These are phyloP conservation scores for Sapayoa aenigma DNA, from an alignment of 2,113 vertebrate species.

Conservation along the genomic window DNA sequence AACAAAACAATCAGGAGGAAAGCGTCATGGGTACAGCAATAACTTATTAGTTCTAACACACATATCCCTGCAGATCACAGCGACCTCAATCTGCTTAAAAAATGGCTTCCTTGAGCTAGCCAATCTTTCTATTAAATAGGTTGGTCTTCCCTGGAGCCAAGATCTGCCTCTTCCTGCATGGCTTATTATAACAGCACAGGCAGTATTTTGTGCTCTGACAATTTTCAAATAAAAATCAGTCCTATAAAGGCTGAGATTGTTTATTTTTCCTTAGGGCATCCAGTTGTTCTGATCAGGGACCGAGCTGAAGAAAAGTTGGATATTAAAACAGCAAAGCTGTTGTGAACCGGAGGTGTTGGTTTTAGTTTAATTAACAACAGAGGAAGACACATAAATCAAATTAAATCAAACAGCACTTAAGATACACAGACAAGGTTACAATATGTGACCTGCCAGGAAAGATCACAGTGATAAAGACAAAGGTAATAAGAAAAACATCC, in stretches of 20 bases:
- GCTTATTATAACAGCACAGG: constrained; percentile 35
- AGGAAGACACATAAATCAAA: not conserved
- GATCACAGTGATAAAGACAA: not conserved
- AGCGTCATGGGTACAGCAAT: not conserved
- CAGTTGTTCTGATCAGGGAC: not conserved
- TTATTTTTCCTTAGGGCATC: constrained; percentile 37
- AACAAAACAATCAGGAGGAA: constrained; percentile 49
- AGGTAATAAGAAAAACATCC: not conserved
- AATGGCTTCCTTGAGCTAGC: constrained; percentile 34
- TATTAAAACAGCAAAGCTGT: constrained; percentile 14
- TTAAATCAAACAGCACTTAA: not conserved
- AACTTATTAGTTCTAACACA: constrained; percentile 50
- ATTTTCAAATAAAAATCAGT: constrained; percentile 42
- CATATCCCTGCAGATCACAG: constrained; percentile 52
- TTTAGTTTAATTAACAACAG: constrained; percentile 32
- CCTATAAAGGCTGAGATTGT: not conserved
- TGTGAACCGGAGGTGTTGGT: not conserved
- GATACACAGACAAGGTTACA: not conserved
- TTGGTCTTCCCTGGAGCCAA: constrained; percentile 48
- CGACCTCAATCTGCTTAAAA: constrained; percentile 56
- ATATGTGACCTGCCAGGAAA: not conserved
- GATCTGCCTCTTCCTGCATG: constrained; percentile 25
- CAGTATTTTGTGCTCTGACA: constrained; percentile 28
- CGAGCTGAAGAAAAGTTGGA: not conserved
- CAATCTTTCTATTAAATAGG: constrained; percentile 59